These are phyloP conservation scores for Eupithecia dodoneata DNA, from an alignment of 2,888 invertebrate genomes.

Conservation along the genomic window DNA sequence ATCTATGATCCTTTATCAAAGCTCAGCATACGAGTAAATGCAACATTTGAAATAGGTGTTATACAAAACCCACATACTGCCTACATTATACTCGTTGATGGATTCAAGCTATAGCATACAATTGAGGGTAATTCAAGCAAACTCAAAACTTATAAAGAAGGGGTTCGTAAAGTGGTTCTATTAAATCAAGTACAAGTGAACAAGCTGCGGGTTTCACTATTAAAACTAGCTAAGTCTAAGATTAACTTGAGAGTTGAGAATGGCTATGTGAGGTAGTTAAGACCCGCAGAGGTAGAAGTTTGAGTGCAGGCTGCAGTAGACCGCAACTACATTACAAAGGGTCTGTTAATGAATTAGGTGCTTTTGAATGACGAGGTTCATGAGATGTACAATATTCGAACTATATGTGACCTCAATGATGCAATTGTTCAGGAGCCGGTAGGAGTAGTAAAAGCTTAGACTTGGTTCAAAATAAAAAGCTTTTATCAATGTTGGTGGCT, in stretches of 20 bases:
- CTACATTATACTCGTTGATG: background rate
- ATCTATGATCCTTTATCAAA: background rate
- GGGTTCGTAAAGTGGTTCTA: conserved; percentile 25
- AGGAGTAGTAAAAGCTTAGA: background rate
- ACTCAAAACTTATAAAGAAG: conserved; percentile 9
- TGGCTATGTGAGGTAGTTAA: conserved; percentile 58
- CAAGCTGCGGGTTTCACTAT: conserved; percentile 53
- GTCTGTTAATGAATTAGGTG: conserved; percentile 55
- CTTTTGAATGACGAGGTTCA: conserved; percentile 44
- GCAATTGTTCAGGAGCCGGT: background rate
- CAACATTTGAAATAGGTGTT: background rate
- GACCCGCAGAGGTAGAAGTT: conserved; percentile 67
- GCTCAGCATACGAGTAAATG: background rate
- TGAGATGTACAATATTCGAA: conserved; percentile 34
- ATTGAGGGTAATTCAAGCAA: background rate
- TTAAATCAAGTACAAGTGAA: conserved; percentile 49
- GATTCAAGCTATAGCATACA: background rate
- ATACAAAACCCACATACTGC: background rate
- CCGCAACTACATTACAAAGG: conserved; percentile 60
- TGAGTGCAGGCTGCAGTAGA: conserved; percentile 60
- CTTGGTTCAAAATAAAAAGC: background rate
- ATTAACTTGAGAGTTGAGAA: conserved; percentile 61
- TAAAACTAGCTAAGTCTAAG: conserved; percentile 59
- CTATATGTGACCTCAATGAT: background rate
- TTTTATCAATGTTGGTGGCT: background rate